Conservation (phyloP, 37 sponge, comb jelly and placozoan genomes). For the Lycopodina hypogea region DNA sequence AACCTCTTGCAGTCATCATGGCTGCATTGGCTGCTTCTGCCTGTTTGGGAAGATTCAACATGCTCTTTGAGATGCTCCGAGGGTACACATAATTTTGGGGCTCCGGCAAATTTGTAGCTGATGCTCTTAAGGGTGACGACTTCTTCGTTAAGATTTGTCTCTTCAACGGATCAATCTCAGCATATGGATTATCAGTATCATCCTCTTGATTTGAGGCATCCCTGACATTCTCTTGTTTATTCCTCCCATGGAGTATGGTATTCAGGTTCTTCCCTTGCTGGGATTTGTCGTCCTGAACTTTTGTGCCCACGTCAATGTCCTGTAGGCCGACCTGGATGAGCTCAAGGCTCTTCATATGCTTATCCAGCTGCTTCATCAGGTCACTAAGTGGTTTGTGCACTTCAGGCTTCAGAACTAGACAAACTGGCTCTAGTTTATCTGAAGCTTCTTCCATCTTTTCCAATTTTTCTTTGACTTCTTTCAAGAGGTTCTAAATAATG, state of each 20-base stretch:
- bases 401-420: conserved; percentile 15
- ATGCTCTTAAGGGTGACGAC: background rate
- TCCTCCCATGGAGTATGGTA: background rate
- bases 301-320: background rate
- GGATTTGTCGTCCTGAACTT: background rate
- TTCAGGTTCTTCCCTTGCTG: background rate
- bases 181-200: conserved; percentile 5
- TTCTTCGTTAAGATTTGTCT: background rate
- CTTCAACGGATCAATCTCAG: background rate
- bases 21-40: too few species aligned
- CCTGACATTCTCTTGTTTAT: background rate
- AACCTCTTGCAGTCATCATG: background rate
- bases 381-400: conserved; percentile 1
- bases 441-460: background rate
- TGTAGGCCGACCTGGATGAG: conserved; percentile 11
- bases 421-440: conserved; percentile 20
- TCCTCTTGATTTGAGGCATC: background rate
- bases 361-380: conserved; percentile 22
- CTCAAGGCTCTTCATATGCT: background rate
- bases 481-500: background rate
- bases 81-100: background rate
- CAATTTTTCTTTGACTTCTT: conserved; percentile 3
- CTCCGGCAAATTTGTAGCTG: background rate
- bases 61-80: background rate
- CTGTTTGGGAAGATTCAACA: background rate